These are phyloP conservation scores for Drosophila pseudotalamancana DNA, from an alignment of 2,888 invertebrate species.

Conservation along the genomic window DNA sequence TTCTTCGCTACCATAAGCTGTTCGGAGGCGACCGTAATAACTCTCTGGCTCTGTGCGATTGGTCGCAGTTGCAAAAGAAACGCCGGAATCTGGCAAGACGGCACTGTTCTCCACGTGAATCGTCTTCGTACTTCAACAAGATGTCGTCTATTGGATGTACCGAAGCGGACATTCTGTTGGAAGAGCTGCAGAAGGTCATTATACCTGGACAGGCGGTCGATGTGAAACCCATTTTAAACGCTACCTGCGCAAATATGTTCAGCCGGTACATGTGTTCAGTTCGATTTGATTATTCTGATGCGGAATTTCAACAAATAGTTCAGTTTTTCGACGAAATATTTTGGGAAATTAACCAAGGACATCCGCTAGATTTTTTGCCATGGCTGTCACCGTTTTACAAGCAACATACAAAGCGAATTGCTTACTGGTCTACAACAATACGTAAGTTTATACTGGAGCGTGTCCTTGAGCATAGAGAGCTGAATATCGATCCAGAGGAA, in stretches of 20 bases:
- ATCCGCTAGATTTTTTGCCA: constrained; percentile 93
- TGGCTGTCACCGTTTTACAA: constrained; percentile 91
- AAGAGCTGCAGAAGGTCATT: constrained; percentile 85
- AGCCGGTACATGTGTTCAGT: constrained; percentile 93
- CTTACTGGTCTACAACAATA: constrained; percentile 89
- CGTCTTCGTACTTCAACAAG: constrained; percentile 89
- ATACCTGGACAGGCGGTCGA: constrained; percentile 84
- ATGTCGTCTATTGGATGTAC: constrained; percentile 89
- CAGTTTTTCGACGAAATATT: constrained; percentile 93
- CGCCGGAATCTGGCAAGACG: constrained; percentile 91
- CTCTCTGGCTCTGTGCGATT: constrained; percentile 94
- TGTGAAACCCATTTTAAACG: constrained; percentile 89
- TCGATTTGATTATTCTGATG: constrained; percentile 89
- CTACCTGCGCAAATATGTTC: constrained; percentile 93
- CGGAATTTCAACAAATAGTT: constrained; percentile 88
- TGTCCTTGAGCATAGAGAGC: constrained; percentile 86
- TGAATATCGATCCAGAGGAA: constrained; percentile 85
- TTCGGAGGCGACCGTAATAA: constrained; percentile 94
- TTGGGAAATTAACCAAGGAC: constrained; percentile 96
- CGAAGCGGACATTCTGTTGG: constrained; percentile 87
- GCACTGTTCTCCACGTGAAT: constrained; percentile 91
- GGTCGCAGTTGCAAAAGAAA: constrained; percentile 92
- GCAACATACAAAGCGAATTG: constrained; percentile 88
- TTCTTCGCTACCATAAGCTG: constrained; percentile 91
- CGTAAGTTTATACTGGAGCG: constrained; percentile 90